Evolutionary conservation across 2,113 vertebrate species (phyloP).

Genomic region (Macrotis lagotis): DNA sequence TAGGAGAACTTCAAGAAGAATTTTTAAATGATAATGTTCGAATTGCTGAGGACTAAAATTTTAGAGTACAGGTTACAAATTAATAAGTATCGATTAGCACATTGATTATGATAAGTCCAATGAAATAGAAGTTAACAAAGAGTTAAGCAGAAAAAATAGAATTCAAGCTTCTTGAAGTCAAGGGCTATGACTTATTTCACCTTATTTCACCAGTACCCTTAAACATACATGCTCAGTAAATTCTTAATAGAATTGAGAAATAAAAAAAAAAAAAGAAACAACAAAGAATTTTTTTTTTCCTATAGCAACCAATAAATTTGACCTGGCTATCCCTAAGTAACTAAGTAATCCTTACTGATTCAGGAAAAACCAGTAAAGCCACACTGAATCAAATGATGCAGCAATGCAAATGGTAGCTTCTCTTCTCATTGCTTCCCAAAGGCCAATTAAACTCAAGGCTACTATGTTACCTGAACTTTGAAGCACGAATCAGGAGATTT

Average conservation of each 20-base stretch:
- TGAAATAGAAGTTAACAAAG: not conserved
- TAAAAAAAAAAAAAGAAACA: not conserved
- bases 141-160: not conserved
- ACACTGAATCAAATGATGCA: not conserved
- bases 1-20: slow-evolving; percentile 8
- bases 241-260: not conserved
- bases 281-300: not conserved
- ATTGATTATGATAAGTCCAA: not conserved
- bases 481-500: not conserved
- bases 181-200: not conserved
- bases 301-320: not conserved
- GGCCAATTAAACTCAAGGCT: not conserved
- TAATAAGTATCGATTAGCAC: not conserved
- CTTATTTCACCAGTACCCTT: not conserved
- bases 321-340: not conserved
- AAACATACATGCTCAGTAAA: not conserved
- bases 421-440: not conserved
- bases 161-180: not conserved
- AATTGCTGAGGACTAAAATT: not conserved
- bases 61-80: not conserved
- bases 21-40: not conserved
- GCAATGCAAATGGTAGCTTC: not conserved
- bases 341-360: no score
- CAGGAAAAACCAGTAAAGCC: not conserved
- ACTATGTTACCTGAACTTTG: not conserved